Percentiles rank a stretch among this genome's conserved stretches.
Conservation (phyloP, 2,113 vertebrate species). For the Nesogale talazaci region DNA sequence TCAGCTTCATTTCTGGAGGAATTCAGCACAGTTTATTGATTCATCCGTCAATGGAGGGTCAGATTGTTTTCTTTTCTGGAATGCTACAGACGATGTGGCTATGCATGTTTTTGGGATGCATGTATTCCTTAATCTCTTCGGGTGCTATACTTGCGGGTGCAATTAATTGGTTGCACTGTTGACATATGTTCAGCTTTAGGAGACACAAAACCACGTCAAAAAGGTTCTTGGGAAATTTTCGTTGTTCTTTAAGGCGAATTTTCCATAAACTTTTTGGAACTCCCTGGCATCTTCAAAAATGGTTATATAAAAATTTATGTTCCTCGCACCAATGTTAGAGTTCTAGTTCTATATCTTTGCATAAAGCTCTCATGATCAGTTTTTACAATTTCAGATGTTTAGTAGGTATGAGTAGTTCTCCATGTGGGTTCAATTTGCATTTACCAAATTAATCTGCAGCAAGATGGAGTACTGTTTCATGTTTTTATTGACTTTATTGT, state of each 20-base stretch:
- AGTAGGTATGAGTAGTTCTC: not conserved
- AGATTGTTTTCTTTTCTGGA: not conserved
- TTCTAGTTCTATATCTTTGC: not conserved
- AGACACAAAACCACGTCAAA: too few species aligned
- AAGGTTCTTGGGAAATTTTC: too few species aligned
- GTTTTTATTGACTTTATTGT: not conserved
- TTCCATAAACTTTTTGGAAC: too few species aligned
- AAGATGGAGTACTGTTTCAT: not conserved
- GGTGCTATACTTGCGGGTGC: not conserved
- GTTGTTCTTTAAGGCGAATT: too few species aligned
- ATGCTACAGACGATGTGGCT: not conserved
- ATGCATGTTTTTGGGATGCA: not conserved
- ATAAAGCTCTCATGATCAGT: not conserved
- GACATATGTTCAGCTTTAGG: not conserved
- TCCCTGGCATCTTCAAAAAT: not conserved
- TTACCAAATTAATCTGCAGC: not conserved
- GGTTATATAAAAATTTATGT: not conserved
- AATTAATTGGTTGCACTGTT: not conserved
- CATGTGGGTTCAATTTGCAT: not conserved
- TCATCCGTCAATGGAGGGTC: not conserved
- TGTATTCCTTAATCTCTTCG: not conserved
- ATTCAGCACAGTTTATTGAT: not conserved
- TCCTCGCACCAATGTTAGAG: not conserved
- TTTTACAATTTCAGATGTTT: constrained; percentile 2
- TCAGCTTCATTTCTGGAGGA: not conserved